Conservation (phyloP, 2,113 vertebrate species). For the Crocuta crocuta region DNA sequence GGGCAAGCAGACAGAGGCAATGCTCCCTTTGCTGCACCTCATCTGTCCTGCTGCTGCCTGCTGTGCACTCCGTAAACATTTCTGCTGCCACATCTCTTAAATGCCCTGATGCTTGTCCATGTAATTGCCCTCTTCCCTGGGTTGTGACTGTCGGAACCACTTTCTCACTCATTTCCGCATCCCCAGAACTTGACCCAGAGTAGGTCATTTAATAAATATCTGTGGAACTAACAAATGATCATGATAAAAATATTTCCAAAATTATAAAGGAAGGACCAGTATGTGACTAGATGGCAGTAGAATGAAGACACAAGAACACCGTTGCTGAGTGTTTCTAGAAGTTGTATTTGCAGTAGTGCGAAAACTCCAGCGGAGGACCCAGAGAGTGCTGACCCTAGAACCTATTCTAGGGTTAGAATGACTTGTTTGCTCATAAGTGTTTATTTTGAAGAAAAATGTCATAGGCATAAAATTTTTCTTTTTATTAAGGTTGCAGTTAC, state of each 20-base stretch:
- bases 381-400: neutral
- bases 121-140: neutral
- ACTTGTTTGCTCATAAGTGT: neutral
- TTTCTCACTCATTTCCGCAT: neutral
- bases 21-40: rapidly evolving
- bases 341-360: neutral
- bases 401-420: neutral
- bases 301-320: neutral
- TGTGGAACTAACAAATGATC: neutral
- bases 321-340: neutral
- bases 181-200: no score
- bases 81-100: neutral
- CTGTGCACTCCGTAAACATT: neutral
- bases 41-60: neutral
- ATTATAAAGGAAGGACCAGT: neutral
- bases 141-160: neutral
- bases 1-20: neutral
- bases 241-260: neutral
- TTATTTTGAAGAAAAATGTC: neutral
- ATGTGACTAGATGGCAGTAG: neutral
- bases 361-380: neutral
- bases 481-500: neutral
- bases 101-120: neutral
- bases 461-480: neutral
- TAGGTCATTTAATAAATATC: neutral